Base-by-base conservation (phyloP, 2,113 vertebrate genomes). In the Carassius gibelio region DNA sequence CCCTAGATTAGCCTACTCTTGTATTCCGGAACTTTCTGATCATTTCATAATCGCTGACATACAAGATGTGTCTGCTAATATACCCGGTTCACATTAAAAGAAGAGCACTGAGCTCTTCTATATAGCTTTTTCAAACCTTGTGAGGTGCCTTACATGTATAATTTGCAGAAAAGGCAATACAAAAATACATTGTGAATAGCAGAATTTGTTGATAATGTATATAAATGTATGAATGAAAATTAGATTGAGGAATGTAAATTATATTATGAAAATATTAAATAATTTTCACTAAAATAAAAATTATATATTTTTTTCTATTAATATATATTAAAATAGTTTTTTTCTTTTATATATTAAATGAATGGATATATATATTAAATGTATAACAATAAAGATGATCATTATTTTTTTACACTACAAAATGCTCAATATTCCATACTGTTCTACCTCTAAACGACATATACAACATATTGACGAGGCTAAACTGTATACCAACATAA, bases 1-100 rank as follows among this genome's bases (percentile, higher is more conserved):
- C 59, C 26, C 77, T 34, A 76, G 84, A 82, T 87, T 85, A 88
- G 78, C 82, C 72, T 69, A 69, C 45, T 52, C 79, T 68, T 52
- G 26, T 62, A 23, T 55, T 10, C 42, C 52, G 69, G 59, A 75
- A 81, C 71, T n/a, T 87, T 84, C 57, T 85, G 21, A 26, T 62
- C 9, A 15, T 82, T 84, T 84, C 75, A 74, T 72, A 79, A 83
- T 83, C 21, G 3, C 36, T 72, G 21, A 38, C 66, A 72, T 17
- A 72, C 21, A 59, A 66, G 30, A 52, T 42, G 52, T 14, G 30
- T 71, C 68, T 87, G 55, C 85, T 36, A 78, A 74, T 79, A 81
- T 62, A 62, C 30, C 19, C 23, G 38, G 21, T n/a, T 66, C 30
- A 26, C 52, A 68, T 52, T 61, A 81, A 38, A 71, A 21, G 10